Conservation (phyloP, 2,797 vertebrate genomes). For the Etheostoma nigrum region DNA sequence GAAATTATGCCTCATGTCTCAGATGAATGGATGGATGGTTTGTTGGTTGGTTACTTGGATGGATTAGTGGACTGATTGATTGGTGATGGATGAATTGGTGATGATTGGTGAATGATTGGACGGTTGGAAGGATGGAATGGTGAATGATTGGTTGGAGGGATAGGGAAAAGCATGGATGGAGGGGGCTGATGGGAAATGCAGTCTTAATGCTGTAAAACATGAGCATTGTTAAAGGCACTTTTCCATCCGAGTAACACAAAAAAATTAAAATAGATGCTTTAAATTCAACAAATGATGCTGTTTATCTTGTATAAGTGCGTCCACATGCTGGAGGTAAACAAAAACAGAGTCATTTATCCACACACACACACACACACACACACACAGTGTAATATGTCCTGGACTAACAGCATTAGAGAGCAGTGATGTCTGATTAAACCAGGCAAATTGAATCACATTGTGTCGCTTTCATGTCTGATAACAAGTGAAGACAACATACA, state of each 20-base stretch:
- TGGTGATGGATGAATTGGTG: no score
- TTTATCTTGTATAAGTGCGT: not conserved
- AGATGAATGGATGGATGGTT: not conserved
- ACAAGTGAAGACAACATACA: slow-evolving; percentile 33
- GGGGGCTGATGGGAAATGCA: no score
- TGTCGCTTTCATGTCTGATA: slow-evolving; percentile 59
- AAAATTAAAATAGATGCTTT: not conserved
- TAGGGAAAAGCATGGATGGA: no score
- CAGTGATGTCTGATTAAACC: slow-evolving; percentile 59
- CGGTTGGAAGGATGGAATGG: not conserved
- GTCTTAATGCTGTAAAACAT: no score
- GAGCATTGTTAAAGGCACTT: no score
- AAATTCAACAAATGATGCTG: not conserved
- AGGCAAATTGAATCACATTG: slow-evolving; percentile 62
- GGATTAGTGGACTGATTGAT: no score
- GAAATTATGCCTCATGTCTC: no score
- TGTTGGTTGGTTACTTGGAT: no score
- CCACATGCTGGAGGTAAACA: slow-evolving; percentile 17
- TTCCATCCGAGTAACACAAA: not conserved
- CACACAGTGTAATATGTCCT: slow-evolving; percentile 42
- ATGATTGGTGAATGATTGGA: no score
- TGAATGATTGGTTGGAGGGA: not conserved
- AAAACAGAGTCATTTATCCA: not conserved
- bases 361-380: not conserved
- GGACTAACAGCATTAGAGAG: slow-evolving; percentile 57